phyloP scores from a whole-genome alignment of 2,888 invertebrate species.

The Pristionchus arcanus region DNA sequence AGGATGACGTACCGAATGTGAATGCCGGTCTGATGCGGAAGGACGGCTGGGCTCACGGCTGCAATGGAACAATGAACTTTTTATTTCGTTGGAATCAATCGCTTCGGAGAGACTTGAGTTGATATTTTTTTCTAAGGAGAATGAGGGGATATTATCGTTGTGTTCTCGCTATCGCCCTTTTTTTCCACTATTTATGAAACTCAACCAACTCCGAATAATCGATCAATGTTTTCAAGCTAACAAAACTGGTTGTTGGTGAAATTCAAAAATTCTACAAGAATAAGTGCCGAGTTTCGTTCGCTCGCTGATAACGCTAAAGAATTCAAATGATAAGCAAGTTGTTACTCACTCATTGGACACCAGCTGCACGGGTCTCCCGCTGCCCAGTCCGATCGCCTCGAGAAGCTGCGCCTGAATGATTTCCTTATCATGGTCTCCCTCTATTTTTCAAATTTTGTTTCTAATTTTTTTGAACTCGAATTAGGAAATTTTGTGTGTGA shows the following conservation, averaged over 20 bases:
- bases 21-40: not conserved
- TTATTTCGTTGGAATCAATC: too few species aligned
- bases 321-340: not conserved
- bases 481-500: too few species aligned
- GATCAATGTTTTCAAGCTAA: too few species aligned
- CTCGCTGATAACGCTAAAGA: too few species aligned
- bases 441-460: too few species aligned
- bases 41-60: not conserved
- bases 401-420: not conserved
- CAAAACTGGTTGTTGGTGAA: too few species aligned
- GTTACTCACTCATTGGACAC: constrained; percentile 12
- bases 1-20: not conserved
- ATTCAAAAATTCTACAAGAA: too few species aligned
- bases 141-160: too few species aligned
- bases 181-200: not conserved
- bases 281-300: not conserved
- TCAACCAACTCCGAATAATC: not conserved
- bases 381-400: constrained; percentile 17
- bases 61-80: not conserved
- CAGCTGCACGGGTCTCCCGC: constrained; percentile 21
- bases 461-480: too few species aligned
- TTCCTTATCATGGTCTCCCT: too few species aligned
- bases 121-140: too few species aligned
- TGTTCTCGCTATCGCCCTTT: not conserved
- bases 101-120: too few species aligned